phyloP scores from a whole-genome alignment of 2,888 invertebrate genomes.

The Amaurobius ferox region DNA sequence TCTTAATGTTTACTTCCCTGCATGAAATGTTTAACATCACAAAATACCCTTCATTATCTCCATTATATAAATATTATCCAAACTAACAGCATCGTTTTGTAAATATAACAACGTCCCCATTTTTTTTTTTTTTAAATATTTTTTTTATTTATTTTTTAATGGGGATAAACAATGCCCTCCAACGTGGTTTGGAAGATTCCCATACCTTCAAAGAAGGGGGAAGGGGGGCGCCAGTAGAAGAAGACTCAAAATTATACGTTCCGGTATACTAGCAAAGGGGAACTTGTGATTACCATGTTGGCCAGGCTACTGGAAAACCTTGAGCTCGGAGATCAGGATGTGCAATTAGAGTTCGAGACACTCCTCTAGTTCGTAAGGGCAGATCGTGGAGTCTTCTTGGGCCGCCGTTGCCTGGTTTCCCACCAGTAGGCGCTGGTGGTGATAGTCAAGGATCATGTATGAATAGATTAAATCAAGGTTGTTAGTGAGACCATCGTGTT shows the following conservation, averaged over 20 bases:
- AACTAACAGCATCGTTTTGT: no score
- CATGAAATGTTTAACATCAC: no score
- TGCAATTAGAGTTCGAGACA: slow-evolving; percentile 36
- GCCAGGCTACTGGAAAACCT: slow-evolving; percentile 34
- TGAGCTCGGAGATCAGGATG: background rate
- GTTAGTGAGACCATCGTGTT: no score
- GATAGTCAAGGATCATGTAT: no score
- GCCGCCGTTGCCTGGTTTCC: background rate
- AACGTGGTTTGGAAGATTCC: background rate
- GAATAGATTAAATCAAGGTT: no score
- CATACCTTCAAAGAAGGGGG: background rate
- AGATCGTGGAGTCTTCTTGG: background rate
- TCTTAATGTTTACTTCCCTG: no score
- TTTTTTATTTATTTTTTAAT: background rate
- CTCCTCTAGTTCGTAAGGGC: slow-evolving; percentile 19
- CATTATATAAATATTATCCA: no score
- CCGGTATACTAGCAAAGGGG: background rate
- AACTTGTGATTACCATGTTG: slow-evolving; percentile 49
- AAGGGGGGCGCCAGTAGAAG: background rate
- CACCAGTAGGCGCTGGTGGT: background rate
- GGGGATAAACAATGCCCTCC: no score
- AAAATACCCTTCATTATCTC: no score
- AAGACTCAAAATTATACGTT: background rate
- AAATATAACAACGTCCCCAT: background rate
- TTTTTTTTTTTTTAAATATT: background rate